Evolutionary conservation across 2,888 invertebrate genomes (phyloP), one percentile per base, ranked within the genome.

Genomic region (Elegia similella): DNA sequence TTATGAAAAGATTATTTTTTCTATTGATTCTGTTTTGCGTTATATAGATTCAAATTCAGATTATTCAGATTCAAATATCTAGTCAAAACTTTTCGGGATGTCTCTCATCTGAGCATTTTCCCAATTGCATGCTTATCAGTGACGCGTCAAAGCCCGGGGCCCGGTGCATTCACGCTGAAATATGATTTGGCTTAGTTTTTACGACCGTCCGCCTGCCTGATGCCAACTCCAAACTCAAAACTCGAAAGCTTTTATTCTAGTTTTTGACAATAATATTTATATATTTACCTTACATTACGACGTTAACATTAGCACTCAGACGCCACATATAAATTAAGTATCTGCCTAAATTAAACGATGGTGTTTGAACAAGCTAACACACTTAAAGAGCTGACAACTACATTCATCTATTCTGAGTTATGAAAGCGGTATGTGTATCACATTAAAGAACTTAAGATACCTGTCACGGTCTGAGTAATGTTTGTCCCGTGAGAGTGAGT

Each of bases 401-500:
- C 60, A 61, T 62, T 62, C 57, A 64, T 64, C 58, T 58, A 60
- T 59, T 59, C 55, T 44, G 38, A 60, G 61, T 62, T 64, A 64
- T 64, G 64, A 64, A 62, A 62, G 62, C 61, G 59, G 57, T 60
- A 56, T 53, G 57, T 64, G 64, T 64, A 64, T 64, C 64, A 57
- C 58, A 58, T 61, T 61, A 52, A 56, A 62, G 61, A 61, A 64
- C 62, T 64, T 76, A 75, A 71, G 69, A 80, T 84, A 83, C 79
- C 80, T 84, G 86, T 84, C 86, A 83, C 74, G 68, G 68, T 65
- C 69, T 70, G 73, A 76, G 72, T 69, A 72, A 70, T 72, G 75
- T 79, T 75, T 79, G 80, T 75, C 75, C 68, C 74, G 67, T 63
- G 67, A 68, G 75, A 68, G 73, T 62, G 62, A 63, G 67, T 64